A percentile compares a stretch with the other conserved stretches of the same genome.
These are phyloP conservation scores for Drosophila hamatofila DNA, from an alignment of 2,888 invertebrate genomes.

Conservation along the genomic window DNA sequence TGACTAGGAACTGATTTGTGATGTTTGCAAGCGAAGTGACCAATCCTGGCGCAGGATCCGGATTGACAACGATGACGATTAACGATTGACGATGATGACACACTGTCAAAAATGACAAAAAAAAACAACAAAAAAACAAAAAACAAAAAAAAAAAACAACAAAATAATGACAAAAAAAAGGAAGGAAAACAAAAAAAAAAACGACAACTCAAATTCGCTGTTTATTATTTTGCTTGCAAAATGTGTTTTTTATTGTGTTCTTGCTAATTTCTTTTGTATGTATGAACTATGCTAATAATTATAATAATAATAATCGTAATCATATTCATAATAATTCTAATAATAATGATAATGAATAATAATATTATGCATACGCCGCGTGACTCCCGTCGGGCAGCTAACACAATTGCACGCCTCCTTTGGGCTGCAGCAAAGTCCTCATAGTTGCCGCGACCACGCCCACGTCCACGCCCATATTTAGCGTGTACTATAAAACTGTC, in stretches of 20 bases:
- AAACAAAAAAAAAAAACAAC: constrained; percentile 2
- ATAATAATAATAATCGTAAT: constrained; percentile 22
- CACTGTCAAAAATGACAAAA: constrained; percentile 15
- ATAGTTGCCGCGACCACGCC: constrained; percentile 57
- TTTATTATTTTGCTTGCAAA: constrained; percentile 71
- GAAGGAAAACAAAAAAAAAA: neutral
- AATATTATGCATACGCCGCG: constrained; percentile 54
- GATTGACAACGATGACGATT: constrained; percentile 31
- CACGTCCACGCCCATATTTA: too few species aligned
- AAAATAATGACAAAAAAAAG: neutral
- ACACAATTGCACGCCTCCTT: constrained; percentile 49
- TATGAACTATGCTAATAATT: constrained; percentile 50
- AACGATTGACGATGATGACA: constrained; percentile 28
- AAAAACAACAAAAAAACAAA: constrained; percentile 38
- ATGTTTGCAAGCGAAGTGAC: constrained; percentile 77
- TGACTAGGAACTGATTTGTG: constrained; percentile 79
- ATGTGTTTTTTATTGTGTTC: constrained; percentile 67
- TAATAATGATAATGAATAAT: constrained; percentile 31
- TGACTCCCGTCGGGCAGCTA: constrained; percentile 55
- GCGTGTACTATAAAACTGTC: constrained; percentile 36
- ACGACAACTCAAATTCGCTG: constrained; percentile 43
- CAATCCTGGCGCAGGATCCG: constrained; percentile 41
- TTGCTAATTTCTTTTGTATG: constrained; percentile 64
- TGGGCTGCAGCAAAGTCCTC: constrained; percentile 60
- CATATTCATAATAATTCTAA: constrained; percentile 52